Base-by-base conservation (phyloP, 2,888 invertebrate genomes). In the Arrhopalites spinosus region DNA sequence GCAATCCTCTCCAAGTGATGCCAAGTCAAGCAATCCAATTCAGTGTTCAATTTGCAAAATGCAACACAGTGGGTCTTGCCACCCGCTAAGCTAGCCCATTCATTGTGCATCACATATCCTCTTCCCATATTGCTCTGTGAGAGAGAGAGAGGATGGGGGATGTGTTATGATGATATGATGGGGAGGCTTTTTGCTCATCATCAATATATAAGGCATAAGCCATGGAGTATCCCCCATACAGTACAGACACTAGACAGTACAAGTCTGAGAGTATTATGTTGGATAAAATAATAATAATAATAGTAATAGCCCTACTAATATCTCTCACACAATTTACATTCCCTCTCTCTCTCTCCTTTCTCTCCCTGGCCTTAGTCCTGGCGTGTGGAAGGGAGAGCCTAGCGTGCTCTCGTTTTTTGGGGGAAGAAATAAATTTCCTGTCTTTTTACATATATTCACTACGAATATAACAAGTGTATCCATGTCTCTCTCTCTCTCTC, bases 321-420 rank as follows among this genome's bases (percentile, higher is more conserved):
- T 36, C 36, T 36, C 36, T 36, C 36, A 53, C 53, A 53, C 53
- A 53, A 53, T 53, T 53, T 53, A 36, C 36, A 36, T 36, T 36
- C 36, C 11, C 36, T 7, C 11, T 3, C 36, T 36, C 36, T 7
- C 36, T n/a, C n/a, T n/a, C n/a, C n/a, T n/a, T n/a, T n/a, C n/a
- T n/a, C 36, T 7, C 36, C 5, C 36, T 36, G 36, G 36, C 36
- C 36, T 7, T 11, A 36, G 36, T 11, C 36, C 3, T 36, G 5
- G 36, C 36, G 11, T 36, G 5, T 36, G 36, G 5, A 36, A 36
- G 36, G 36, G 5, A 36, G 3, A 11, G 59, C 25, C 13, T 59
- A 25, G 59, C 59, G 59, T 59, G 59, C 59, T 59, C 59, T 59
- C 59, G 20, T 59, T 50, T 59, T 59, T 59, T n/a, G n/a, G n/a